Evolutionary conservation across 2,888 invertebrate genomes (phyloP), one percentile per base, ranked within the genome.

Genomic region (Hirtodrosophila cameraria): DNA sequence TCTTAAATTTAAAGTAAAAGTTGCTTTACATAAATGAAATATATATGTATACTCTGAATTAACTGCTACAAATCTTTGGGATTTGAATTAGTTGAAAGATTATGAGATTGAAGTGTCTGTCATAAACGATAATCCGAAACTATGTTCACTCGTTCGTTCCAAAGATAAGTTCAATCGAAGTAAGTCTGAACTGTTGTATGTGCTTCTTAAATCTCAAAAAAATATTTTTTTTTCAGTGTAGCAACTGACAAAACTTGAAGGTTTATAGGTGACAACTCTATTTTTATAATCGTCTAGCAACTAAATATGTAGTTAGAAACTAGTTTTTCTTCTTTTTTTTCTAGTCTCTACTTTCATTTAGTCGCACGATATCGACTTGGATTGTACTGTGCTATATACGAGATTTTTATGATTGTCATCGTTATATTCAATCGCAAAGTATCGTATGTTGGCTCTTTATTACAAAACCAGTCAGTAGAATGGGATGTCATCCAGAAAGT

Each of bases 231-330:
- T 18, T 8, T 1, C 41, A 63, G 75, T 75, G 71, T 16, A 45
- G 6, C 16, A 2, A 16, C 25, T 39, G 28, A 4, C 45, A 52
- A 12, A 12, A 41, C 38, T 54, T 15, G 28, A 27, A 53, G 27
- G 52, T 38, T 63, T 20, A 31, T 27, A 63, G 78, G 85, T 70
- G 79, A 79, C 80, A 83, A 59, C 83, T 82, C 57, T 48, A 71
- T 78, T 49, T 70, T 58, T 54, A 48, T 67, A 73, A 69, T 72
- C 59, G 54, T 12, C 33, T 33, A 27, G 20, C 35, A 57, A 60
- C 53, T 60, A 67, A 66, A 49, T 49, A 60, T 35, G 27, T 43
- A 41, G 15, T 25, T 12, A 6, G 3, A 53, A 71, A 57, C 16
- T 27, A 42, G 42, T 54, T 55, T 38, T 43, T 50, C 8, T 30